A percentile compares a stretch with the other conserved stretches of the same genome.
phyloP scores from a whole-genome alignment of 2,888 invertebrate genomes.

The Odontomyia ornata region DNA sequence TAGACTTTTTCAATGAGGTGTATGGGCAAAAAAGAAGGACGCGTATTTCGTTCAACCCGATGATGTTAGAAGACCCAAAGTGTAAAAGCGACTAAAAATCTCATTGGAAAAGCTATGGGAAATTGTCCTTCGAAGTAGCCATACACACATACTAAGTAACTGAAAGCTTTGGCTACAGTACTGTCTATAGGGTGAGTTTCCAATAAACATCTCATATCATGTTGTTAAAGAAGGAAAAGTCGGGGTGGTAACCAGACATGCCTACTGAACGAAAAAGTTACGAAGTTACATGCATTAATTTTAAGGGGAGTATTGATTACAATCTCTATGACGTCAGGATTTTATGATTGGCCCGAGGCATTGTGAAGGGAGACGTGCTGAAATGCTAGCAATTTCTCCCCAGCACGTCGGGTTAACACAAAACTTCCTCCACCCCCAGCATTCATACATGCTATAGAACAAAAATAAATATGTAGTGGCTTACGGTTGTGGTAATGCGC shows the following conservation, averaged over 20 bases:
- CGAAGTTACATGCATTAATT: not conserved
- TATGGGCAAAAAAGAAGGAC: slow-evolving; percentile 29
- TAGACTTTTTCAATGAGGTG: slow-evolving; percentile 13
- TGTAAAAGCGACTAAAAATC: slow-evolving; percentile 47
- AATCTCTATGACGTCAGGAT: slow-evolving; percentile 38
- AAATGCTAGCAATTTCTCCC: not conserved
- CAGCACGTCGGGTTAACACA: too few species aligned
- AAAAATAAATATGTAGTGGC: not conserved
- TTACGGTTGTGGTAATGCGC: not conserved
- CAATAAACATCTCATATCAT: too few species aligned
- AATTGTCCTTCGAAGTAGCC: slow-evolving; percentile 41
- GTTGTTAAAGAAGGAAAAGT: not conserved
- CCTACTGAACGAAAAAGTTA: not conserved
- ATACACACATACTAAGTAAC: not conserved
- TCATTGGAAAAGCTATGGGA: slow-evolving; percentile 40
- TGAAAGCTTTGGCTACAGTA: not conserved
- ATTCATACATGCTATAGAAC: not conserved
- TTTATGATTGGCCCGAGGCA: slow-evolving; percentile 32
- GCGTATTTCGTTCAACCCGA: slow-evolving; percentile 25
- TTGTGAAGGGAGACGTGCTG: not conserved
- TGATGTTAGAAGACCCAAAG: slow-evolving; percentile 44
- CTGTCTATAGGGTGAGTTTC: not conserved
- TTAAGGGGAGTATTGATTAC: slow-evolving; percentile 38
- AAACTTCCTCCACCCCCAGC: too few species aligned
- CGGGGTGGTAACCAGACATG: slow-evolving; percentile 16